These are phyloP conservation scores for Bothrops alternatus DNA, from an alignment of 2,797 vertebrate genomes.

Conservation along the genomic window DNA sequence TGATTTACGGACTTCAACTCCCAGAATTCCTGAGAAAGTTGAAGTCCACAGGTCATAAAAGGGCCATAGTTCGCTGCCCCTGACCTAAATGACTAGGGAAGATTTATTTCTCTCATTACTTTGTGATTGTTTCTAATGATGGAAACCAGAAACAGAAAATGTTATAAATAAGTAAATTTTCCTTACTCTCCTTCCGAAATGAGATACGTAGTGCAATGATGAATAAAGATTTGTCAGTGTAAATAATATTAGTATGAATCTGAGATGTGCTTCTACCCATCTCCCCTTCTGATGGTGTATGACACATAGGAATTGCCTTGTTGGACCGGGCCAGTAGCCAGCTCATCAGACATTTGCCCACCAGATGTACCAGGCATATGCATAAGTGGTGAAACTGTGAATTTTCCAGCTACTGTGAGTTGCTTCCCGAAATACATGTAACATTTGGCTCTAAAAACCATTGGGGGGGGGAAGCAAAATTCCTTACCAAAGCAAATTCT, in stretches of 20 bases:
- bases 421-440: background rate
- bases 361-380: background rate
- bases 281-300: background rate
- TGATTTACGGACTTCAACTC: background rate
- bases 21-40: background rate
- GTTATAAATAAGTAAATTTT: background rate
- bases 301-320: background rate
- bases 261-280: background rate
- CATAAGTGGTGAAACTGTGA: background rate
- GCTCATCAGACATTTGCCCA: background rate
- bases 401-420: background rate
- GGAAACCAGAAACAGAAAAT: background rate
- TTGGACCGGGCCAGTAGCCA: background rate
- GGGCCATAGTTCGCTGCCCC: background rate
- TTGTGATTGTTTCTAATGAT: background rate
- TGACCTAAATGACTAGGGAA: background rate
- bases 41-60: background rate
- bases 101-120: background rate
- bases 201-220: background rate
- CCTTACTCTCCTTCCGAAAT: background rate
- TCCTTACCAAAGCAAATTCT: conserved; percentile 5
- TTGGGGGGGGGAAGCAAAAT: background rate
- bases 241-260: background rate
- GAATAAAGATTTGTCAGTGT: background rate
- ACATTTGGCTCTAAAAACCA: background rate